These are phyloP conservation scores for Criorhina ranunculi DNA, from an alignment of 2,888 invertebrate genomes.

Conservation along the genomic window DNA sequence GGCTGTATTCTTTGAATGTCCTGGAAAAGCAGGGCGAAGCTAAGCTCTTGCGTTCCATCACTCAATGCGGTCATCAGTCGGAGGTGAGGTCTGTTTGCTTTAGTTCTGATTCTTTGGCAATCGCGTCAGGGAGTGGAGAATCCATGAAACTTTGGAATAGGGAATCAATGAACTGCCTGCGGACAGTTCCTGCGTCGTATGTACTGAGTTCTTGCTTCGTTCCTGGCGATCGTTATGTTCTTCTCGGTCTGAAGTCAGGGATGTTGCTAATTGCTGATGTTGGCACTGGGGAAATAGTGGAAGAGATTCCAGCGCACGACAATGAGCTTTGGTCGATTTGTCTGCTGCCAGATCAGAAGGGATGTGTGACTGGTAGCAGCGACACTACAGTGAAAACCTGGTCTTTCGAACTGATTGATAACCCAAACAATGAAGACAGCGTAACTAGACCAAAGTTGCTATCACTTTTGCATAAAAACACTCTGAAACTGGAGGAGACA, in stretches of 20 bases:
- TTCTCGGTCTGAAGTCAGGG: conserved; percentile 95
- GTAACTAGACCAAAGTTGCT: conserved; percentile 86
- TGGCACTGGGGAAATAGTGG: conserved; percentile 91
- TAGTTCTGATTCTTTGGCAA: conserved; percentile 95
- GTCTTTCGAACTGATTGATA: conserved; percentile 94
- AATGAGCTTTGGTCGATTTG: conserved; percentile 92
- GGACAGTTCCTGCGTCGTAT: conserved; percentile 89
- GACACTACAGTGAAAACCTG: conserved; percentile 97
- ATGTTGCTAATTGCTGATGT: conserved; percentile 93
- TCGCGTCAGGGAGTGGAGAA: conserved; percentile 94
- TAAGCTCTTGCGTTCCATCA: conserved; percentile 87
- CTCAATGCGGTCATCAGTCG: conserved; percentile 93
- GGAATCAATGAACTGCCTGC: conserved; percentile 88
- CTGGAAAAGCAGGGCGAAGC: conserved; percentile 84
- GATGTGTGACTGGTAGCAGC: conserved; percentile 93
- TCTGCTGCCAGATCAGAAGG: conserved; percentile 92
- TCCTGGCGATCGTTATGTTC: conserved; percentile 94
- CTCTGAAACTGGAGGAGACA: conserved; percentile 94
- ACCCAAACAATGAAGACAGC: conserved; percentile 88
- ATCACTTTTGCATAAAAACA: conserved; percentile 91
- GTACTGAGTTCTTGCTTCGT: conserved; percentile 91
- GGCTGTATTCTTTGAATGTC: conserved; percentile 87
- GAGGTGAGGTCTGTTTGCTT: conserved; percentile 95
- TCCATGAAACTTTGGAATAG: conserved; percentile 97
- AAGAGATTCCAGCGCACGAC: conserved; percentile 92